Evolutionary conservation across 2,888 invertebrate species (phyloP).

Genomic region (Reticulitermes lucifugus): DNA sequence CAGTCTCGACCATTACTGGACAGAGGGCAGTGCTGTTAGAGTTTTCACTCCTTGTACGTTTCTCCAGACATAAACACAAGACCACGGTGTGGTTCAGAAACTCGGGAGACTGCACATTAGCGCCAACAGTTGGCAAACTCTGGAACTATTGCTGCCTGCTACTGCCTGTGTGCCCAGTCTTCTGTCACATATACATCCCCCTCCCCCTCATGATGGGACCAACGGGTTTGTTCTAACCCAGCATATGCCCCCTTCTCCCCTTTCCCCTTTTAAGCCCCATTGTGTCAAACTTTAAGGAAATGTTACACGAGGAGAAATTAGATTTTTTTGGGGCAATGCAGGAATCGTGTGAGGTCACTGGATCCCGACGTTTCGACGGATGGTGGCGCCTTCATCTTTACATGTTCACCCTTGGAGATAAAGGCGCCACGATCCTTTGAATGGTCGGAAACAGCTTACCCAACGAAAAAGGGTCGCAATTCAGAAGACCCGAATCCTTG

Average conservation of each 20-base stretch:
- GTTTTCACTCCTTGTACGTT: slow-evolving; percentile 8
- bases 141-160: slow-evolving; percentile 59
- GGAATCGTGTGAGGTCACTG: no score
- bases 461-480: no score
- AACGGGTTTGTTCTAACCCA: slow-evolving; percentile 4
- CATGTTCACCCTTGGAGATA: no score
- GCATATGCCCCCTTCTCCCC: neutral
- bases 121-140: slow-evolving; percentile 61
- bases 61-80: neutral
- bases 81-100: neutral
- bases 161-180: slow-evolving; percentile 26
- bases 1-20: slow-evolving; percentile 34
- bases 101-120: slow-evolving; percentile 57
- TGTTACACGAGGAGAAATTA: slow-evolving; percentile 28
- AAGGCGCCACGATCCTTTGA: no score
- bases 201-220: neutral
- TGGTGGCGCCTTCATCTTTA: no score
- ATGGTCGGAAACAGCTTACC: no score
- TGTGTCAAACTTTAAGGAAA: slow-evolving; percentile 18
- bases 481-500: no score
- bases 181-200: neutral
- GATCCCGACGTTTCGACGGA: no score
- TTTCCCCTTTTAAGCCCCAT: neutral
- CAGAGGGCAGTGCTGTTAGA: slow-evolving; percentile 43
- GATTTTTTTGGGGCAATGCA: no score